Base-by-base conservation (phyloP, 2,797 vertebrate species). In the Lagocephalus sceleratus region DNA sequence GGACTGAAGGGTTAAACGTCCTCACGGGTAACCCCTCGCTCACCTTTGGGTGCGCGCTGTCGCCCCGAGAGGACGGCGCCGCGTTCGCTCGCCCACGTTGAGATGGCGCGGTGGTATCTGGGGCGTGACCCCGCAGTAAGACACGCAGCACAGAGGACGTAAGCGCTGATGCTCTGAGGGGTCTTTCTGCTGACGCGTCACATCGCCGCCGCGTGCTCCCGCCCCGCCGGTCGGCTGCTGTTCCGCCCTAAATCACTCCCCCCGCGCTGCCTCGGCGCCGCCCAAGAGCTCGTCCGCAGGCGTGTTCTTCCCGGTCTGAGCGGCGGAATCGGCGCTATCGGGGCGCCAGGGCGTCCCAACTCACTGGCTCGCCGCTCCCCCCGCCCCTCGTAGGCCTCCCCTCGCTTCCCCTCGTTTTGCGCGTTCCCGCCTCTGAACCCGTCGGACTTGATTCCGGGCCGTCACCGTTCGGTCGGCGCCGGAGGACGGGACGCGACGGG, bases 71-170 rank as follows among this genome's bases (percentile, higher is more conserved):
- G n/a, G n/a, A n/a, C n/a, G n/a, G n/a, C n/a, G n/a, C n/a, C n/a
- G n/a, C n/a, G n/a, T n/a, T n/a, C n/a, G n/a, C n/a, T n/a, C n/a
- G n/a, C n/a, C n/a, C n/a, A n/a, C n/a, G n/a, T n/a, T n/a, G 29
- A 11, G 29, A 11, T 6, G 29, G 29, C 6, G 29, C 5, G 29
- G 59, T 74, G 54, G 74, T 65, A 69, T 75, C 75, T 78, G 55
- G 74, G 83, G 80, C 76, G 77, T 76, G 79, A 85, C 86, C 82
- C 72, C 16, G 44, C 66, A 55, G 72, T 87, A 87, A 89, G 85
- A 87, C 87, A 82, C 84, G 86, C 86, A 86, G 86, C 86, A 85
- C 78, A 87, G 88, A 88, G 85, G 89, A 89, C 88, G 89, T 90
- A 79, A 78, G 74, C 73, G 57, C 77, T 89, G 90, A 90, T 89